A percentile compares a stretch with the other conserved stretches of the same genome.
phyloP scores from a whole-genome alignment of 2,888 invertebrate species.

The Taenaris catops region DNA sequence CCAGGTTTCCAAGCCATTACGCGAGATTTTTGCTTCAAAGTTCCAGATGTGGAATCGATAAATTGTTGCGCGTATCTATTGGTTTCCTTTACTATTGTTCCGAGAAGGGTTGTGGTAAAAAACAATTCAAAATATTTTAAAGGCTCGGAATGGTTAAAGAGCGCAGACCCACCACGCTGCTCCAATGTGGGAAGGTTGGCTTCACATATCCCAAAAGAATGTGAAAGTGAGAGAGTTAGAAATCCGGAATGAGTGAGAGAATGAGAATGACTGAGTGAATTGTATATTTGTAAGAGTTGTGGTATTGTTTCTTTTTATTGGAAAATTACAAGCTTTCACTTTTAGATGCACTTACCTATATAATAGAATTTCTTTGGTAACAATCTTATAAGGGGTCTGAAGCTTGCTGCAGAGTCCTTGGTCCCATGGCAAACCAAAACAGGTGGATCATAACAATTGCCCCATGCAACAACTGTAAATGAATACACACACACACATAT shows the following conservation, averaged over 20 bases:
- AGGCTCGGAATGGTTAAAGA: background rate
- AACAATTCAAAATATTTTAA: background rate
- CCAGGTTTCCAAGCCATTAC: too few relatives aligned
- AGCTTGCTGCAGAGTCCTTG: conserved; percentile 80
- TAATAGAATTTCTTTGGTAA: conserved; percentile 67
- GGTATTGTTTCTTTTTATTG: too few relatives aligned
- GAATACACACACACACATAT: background rate
- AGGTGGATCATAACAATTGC: conserved; percentile 69
- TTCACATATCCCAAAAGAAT: too few relatives aligned
- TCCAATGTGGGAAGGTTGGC: too few relatives aligned
- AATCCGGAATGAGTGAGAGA: too few relatives aligned
- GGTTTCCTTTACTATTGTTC: background rate
- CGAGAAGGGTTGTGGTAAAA: background rate
- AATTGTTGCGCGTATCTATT: background rate
- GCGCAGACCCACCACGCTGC: too few relatives aligned
- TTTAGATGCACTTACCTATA: conserved; percentile 38
- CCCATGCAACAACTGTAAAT: conserved; percentile 80
- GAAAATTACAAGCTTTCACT: too few relatives aligned
- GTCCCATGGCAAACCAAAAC: conserved; percentile 80
- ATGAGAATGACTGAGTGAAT: too few relatives aligned
- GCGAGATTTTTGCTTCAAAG: conserved; percentile 3
- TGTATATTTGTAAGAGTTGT: too few relatives aligned
- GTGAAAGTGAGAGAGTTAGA: too few relatives aligned
- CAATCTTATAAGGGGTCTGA: conserved; percentile 74
- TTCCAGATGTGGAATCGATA: conserved; percentile 24